Conservation (phyloP, 1,140 invertebrate genomes). For the Drosophila pectinifera region DNA sequence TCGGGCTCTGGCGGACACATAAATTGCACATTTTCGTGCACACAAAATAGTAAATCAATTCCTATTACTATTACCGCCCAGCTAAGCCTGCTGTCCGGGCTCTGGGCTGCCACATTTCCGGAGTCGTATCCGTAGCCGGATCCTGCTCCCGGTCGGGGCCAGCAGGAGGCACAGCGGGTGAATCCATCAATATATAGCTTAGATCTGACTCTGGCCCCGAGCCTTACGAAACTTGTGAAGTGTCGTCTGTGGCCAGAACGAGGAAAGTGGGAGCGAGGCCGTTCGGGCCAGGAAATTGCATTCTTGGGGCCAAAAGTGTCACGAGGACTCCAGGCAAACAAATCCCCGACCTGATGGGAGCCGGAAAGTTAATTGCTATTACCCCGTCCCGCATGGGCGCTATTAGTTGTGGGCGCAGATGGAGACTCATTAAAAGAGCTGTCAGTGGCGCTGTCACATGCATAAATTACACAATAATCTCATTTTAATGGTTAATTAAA, state of each 20-base stretch:
- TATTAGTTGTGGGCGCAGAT: conserved; percentile 44
- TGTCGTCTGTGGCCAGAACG: conserved; percentile 2
- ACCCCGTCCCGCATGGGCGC: neutral
- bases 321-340: conserved; percentile 26
- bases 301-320: conserved; percentile 58
- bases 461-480: conserved; percentile 76
- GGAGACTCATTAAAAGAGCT: conserved; percentile 59
- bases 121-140: conserved; percentile 45
- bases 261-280: conserved; percentile 12
- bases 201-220: conserved; percentile 20
- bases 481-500: conserved; percentile 79
- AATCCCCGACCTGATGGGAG: conserved; percentile 20
- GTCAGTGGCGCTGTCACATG: conserved; percentile 55
- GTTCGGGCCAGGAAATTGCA: conserved; percentile 71
- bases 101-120: conserved; percentile 70
- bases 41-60: conserved; percentile 79
- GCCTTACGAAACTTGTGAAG: conserved; percentile 51
- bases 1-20: conserved; percentile 48
- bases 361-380: conserved; percentile 54
- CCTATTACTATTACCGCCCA: conserved; percentile 68
- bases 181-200: conserved; percentile 74
- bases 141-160: conserved; percentile 8
- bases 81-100: conserved; percentile 67
- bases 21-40: conserved; percentile 80
- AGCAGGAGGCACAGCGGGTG: conserved; percentile 32